These are phyloP conservation scores for Anoncus sp. DNA, from an alignment of 2,888 invertebrate species.

Conservation along the genomic window DNA sequence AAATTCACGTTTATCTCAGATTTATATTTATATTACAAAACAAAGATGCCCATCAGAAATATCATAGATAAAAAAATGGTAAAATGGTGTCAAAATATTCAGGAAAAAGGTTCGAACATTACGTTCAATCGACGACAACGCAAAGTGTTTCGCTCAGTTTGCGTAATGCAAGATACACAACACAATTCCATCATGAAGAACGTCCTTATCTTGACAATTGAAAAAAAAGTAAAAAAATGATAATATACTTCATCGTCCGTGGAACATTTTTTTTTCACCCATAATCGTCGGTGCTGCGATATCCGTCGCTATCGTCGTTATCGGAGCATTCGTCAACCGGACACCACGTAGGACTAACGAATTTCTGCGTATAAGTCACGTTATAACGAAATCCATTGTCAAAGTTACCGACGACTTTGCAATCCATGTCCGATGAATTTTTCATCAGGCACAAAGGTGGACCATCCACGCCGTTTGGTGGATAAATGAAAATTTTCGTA, in stretches of 20 bases:
- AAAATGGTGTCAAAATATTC: conserved; percentile 37
- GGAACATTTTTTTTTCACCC: conserved; percentile 63
- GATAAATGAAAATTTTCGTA: conserved; percentile 74
- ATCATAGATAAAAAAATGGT: conserved; percentile 9
- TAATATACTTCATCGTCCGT: background rate
- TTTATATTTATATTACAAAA: conserved; percentile 24
- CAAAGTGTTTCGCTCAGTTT: background rate
- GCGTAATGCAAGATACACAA: background rate
- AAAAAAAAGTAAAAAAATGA: background rate
- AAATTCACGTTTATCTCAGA: background rate
- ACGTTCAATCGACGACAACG: background rate
- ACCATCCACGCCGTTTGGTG: conserved; percentile 71
- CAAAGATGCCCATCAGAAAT: conserved; percentile 9
- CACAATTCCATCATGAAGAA: background rate
- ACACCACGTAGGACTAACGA: conserved; percentile 70
- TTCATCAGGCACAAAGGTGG: conserved; percentile 74
- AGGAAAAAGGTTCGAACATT: conserved; percentile 3
- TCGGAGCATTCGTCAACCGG: conserved; percentile 52
- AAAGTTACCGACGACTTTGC: conserved; percentile 68
- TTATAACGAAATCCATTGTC: conserved; percentile 72
- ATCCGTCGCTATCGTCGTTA: conserved; percentile 57
- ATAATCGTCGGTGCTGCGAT: conserved; percentile 68
- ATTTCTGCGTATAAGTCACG: conserved; percentile 76
- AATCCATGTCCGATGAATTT: conserved; percentile 74
- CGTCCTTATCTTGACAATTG: background rate